A percentile compares a stretch with the other conserved stretches of the same genome.
Evolutionary conservation across 1,140 invertebrate species (phyloP).

Genomic region (Cepaea nemoralis): DNA sequence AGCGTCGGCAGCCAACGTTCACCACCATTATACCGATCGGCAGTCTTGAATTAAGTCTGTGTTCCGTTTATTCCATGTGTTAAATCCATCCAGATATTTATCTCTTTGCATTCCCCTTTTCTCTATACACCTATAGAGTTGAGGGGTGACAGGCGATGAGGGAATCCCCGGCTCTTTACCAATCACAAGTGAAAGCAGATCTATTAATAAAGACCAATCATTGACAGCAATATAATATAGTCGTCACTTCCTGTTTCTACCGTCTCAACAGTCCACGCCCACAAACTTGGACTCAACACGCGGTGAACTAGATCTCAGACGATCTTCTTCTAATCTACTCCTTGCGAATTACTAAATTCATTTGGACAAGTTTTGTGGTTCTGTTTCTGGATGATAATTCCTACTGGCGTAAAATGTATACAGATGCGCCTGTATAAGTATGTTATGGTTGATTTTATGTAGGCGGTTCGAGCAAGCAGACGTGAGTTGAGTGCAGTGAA

Average conservation of each 20-base stretch:
- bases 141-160: neutral
- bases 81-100: no score
- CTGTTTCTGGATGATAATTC: no score
- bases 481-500: neutral
- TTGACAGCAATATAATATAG: neutral
- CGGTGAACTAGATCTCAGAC: conserved; percentile 16
- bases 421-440: neutral
- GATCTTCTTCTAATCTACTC: no score
- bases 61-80: no score
- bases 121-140: no score
- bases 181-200: neutral
- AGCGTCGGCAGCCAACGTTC: no score
- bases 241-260: conserved; percentile 30
- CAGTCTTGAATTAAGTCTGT: no score
- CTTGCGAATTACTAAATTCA: no score
- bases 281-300: conserved; percentile 27
- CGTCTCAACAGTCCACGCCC: conserved; percentile 35
- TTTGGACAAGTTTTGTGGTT: no score
- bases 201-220: conserved; percentile 28
- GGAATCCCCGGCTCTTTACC: neutral
- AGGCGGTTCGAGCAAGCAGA: neutral
- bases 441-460: neutral
- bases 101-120: no score
- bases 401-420: no score
- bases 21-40: no score